Evolutionary conservation across 2,888 invertebrate species (phyloP), one percentile per base, ranked within the genome.

Genomic region (Trissolcus brochymenae): DNA sequence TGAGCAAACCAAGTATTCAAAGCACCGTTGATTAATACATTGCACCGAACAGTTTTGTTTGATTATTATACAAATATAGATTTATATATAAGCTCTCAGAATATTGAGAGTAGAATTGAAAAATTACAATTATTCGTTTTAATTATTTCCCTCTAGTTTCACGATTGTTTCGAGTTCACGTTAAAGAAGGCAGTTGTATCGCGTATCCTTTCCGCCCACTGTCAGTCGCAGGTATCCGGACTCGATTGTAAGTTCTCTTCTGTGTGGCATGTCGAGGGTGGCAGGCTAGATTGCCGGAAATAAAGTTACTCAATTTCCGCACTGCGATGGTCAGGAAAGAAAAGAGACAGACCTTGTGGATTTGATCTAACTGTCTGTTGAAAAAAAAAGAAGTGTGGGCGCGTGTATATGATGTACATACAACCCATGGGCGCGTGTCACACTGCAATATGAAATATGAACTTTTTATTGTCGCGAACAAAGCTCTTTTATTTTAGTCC

Each of bases 241-340:
- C 72, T 68, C 50, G 64, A 56, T 66, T 62, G 57, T 74, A 76
- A 79, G 73, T 79, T 77, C 70, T 54, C 35, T 11, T 35, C 59
- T 62, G 65, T 57, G 64, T 56, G 56, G 67, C 54, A 65, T 65
- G 56, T 60, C 50, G 56, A 59, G 62, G 62, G 68, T 40, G 60
- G 60, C 65, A 67, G 74, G 61, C 59, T 62, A 73, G 65, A 77
- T 75, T 75, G 68, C 72, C 72, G 79, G 73, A 80, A 79, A 80
- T 79, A 76, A 80, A 79, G 75, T 80, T 78, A 78, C 73, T 74
- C 71, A 80, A 78, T 74, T 80, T 80, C 70, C 79, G 67, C 65
- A 51, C 78, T 70, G 66, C 61, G 71, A 76, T 75, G 75, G 65
- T 70, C 68, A 72, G 66, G 62, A 61, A 75, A 76, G 77, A 76